Conservation (phyloP, 2,797 vertebrate genomes). For the Acanthis flammea region DNA sequence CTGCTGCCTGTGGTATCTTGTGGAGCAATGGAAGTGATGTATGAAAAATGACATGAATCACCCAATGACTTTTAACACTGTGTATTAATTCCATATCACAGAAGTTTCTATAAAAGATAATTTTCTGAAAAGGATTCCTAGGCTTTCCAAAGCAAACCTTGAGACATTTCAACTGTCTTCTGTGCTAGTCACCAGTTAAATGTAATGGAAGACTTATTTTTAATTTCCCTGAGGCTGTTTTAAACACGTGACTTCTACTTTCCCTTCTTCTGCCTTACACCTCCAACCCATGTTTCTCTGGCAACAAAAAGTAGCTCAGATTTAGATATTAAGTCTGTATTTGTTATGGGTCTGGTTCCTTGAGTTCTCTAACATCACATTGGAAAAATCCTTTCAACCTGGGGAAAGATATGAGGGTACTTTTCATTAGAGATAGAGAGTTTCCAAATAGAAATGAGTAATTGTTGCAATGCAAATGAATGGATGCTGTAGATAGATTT, state of each 20-base stretch:
- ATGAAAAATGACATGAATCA: background rate
- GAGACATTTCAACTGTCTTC: background rate
- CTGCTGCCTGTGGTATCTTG: background rate
- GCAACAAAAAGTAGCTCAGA: background rate
- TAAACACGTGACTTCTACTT: background rate
- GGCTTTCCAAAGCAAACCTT: background rate
- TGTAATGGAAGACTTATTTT: background rate
- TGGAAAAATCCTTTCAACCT: background rate
- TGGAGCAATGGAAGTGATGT: background rate
- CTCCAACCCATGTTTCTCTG: background rate
- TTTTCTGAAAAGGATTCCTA: background rate
- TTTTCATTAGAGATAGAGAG: background rate
- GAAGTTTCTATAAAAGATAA: background rate
- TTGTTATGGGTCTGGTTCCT: background rate
- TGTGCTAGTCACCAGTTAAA: background rate
- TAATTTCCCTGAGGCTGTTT: background rate
- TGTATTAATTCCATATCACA: background rate
- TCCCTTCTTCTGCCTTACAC: background rate
- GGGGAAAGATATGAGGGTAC: background rate
- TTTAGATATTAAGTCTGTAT: background rate
- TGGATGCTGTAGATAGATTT: background rate
- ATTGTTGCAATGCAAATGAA: background rate
- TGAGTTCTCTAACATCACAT: background rate
- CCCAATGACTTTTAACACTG: background rate
- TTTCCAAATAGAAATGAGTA: background rate